Conservation (phyloP, 1,140 invertebrate genomes). For the Pogonus chalceus region DNA sequence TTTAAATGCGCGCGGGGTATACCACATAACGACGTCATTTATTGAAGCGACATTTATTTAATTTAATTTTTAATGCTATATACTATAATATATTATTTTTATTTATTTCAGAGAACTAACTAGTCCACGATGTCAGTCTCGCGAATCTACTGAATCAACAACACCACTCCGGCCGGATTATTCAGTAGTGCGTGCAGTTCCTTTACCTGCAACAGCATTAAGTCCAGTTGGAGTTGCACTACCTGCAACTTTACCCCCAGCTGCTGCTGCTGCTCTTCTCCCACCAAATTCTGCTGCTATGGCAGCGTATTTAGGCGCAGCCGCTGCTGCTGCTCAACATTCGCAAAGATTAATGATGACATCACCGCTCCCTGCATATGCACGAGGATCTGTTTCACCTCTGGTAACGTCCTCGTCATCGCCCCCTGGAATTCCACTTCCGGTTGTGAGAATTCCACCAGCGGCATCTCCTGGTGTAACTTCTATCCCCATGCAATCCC, state of each 20-base stretch:
- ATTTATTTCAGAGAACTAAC: slow-evolving; percentile 56
- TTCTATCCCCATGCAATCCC: slow-evolving; percentile 40
- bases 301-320: slow-evolving; percentile 61
- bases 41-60: background rate
- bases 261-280: slow-evolving; percentile 47
- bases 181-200: slow-evolving; percentile 44
- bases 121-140: slow-evolving; percentile 66
- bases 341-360: slow-evolving; percentile 65
- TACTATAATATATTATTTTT: slow-evolving; percentile 13
- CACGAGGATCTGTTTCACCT: slow-evolving; percentile 44
- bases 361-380: slow-evolving; percentile 49
- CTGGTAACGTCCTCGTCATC: slow-evolving; percentile 48
- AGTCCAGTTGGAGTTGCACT: slow-evolving; percentile 41
- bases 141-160: slow-evolving; percentile 57
- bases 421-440: slow-evolving; percentile 39
- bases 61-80: background rate
- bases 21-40: no score
- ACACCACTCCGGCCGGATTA: slow-evolving; percentile 54
- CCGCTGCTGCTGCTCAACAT: slow-evolving; percentile 52
- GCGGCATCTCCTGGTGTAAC: slow-evolving; percentile 29
- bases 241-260: slow-evolving; percentile 42
- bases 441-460: slow-evolving; percentile 32
- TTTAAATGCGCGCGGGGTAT: no score
- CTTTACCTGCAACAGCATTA: slow-evolving; percentile 37
- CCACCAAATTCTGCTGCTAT: slow-evolving; percentile 68